Evolutionary conservation across 2,113 vertebrate genomes (phyloP).

Genomic region (Leuciscus idus): DNA sequence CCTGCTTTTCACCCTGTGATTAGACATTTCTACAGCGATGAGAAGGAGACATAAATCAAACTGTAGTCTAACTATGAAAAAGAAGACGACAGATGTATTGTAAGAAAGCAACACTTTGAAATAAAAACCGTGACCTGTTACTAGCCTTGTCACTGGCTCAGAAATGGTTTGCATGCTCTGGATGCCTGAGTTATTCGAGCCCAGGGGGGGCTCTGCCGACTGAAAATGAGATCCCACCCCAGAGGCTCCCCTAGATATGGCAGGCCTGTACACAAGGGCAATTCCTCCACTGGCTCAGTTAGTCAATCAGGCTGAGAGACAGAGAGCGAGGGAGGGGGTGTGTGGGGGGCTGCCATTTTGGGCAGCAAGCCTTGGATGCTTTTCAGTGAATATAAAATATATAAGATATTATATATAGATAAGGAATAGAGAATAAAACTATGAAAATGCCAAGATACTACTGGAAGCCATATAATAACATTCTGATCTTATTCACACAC

Average conservation of each 20-base stretch:
- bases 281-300: conserved; percentile 52
- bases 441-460: background rate
- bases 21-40: background rate
- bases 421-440: background rate
- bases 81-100: conserved; percentile 32
- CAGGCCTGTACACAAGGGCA: conserved; percentile 48
- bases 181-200: conserved; percentile 42
- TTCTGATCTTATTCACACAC: background rate
- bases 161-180: conserved; percentile 49
- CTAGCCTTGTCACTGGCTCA: conserved; percentile 49
- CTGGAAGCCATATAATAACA: conserved; percentile 21
- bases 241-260: conserved; percentile 50
- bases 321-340: background rate
- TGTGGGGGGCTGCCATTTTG: conserved; percentile 13
- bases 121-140: conserved; percentile 55
- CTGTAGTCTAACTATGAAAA: conserved; percentile 9
- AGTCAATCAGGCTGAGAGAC: conserved; percentile 45
- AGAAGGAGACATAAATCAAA: conserved; percentile 20
- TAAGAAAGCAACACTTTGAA: conserved; percentile 37
- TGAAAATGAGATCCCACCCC: conserved; percentile 46
- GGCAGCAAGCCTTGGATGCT: conserved; percentile 2
- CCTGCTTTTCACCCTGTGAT: background rate
- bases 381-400: conserved; percentile 18
- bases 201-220: conserved; percentile 47
- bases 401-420: background rate